Conservation (phyloP, 2,888 invertebrate species). For the Eudemis profundana region DNA sequence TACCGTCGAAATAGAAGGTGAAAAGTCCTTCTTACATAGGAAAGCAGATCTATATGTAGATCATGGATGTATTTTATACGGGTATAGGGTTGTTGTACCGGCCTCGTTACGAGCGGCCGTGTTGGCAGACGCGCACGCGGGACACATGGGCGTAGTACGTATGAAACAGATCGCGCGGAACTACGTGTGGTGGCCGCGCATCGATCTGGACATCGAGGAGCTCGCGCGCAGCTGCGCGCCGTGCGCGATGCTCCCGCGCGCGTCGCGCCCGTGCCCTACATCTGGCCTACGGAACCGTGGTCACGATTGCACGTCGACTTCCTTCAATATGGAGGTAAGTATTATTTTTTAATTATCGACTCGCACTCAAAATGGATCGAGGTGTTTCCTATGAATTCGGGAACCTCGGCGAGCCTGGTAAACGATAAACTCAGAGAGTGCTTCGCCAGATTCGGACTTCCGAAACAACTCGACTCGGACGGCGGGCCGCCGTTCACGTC, state of each 20-base stretch:
- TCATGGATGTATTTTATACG: conserved; percentile 38
- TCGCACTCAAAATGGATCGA: conserved; percentile 24
- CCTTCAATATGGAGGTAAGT: conserved; percentile 1
- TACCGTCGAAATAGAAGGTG: neutral
- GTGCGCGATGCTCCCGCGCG: conserved; percentile 1
- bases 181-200: conserved; percentile 16
- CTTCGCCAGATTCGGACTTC: conserved; percentile 12
- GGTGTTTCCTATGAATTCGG: neutral
- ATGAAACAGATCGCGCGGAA: conserved; percentile 25
- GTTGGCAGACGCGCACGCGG: conserved; percentile 29
- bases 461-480: conserved; percentile 9
- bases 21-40: neutral
- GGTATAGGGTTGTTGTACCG: conserved; percentile 24
- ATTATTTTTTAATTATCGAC: conserved; percentile 8
- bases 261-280: neutral
- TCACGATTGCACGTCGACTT: conserved; percentile 22
- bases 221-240: neutral
- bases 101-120: neutral
- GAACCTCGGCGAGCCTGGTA: neutral
- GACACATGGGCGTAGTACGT: conserved; percentile 27
- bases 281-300: neutral
- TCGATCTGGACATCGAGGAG: conserved; percentile 24
- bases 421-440: neutral
- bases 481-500: conserved; percentile 17
- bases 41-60: conserved; percentile 15